phyloP scores from a whole-genome alignment of 64 coral and sea anemone species.

The Stylophora pistillata region DNA sequence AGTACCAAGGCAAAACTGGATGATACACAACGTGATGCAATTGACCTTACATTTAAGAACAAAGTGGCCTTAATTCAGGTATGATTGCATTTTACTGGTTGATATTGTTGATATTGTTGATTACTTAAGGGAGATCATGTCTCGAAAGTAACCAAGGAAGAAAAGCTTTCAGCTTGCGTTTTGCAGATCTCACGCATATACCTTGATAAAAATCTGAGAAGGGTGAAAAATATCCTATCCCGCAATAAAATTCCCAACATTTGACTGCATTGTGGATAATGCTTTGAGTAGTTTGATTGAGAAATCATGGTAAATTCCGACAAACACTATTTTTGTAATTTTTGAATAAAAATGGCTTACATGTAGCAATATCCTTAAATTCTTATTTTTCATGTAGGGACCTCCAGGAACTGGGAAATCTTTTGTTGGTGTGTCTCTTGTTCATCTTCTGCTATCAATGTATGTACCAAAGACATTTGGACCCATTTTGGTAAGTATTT shows the following conservation, averaged over 20 bases:
- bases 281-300: too few relatives aligned
- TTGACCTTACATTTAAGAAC: conserved; percentile 54
- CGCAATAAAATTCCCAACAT: too few relatives aligned
- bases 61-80: conserved; percentile 73
- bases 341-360: too few relatives aligned
- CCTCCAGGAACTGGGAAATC: conserved; percentile 84
- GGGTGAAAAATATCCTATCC: too few relatives aligned
- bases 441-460: conserved; percentile 59
- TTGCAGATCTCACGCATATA: too few relatives aligned
- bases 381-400: conserved; percentile 29
- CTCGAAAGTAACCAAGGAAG: too few relatives aligned
- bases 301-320: too few relatives aligned
- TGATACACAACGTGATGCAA: conserved; percentile 70
- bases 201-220: too few relatives aligned
- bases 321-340: too few relatives aligned
- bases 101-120: not conserved
- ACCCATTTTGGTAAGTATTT: conserved; percentile 62
- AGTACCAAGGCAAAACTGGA: conserved; percentile 37
- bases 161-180: too few relatives aligned
- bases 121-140: not conserved
- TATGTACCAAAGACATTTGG: conserved; percentile 21
- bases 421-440: conserved; percentile 50
- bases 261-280: too few relatives aligned
- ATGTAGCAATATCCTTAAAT: too few relatives aligned
- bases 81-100: not conserved